Evolutionary conservation across 1,140 invertebrate species (phyloP).

Genomic region (Euschistus heros): DNA sequence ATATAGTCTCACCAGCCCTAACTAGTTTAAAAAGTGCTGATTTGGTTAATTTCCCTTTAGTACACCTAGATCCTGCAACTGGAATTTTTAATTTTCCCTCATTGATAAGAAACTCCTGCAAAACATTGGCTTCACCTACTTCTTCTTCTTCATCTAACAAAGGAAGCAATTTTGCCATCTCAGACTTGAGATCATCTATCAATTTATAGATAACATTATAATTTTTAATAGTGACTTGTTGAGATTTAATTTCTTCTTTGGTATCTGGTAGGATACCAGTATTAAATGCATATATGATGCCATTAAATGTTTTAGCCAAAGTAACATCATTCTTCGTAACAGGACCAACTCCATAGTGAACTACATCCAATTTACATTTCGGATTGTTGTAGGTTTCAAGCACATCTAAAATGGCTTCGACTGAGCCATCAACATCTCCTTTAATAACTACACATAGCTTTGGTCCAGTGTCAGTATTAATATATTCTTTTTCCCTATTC

Average conservation of each 20-base stretch:
- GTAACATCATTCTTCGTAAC: conserved; percentile 75
- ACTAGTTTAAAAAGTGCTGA: conserved; percentile 55
- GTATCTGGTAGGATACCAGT: conserved; percentile 45
- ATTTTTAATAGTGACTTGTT: conserved; percentile 48
- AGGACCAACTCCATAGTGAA: conserved; percentile 82
- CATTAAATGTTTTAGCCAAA: conserved; percentile 72
- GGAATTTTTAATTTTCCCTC: conserved; percentile 68
- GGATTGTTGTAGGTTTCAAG: conserved; percentile 75
- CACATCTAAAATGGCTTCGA: conserved; percentile 88
- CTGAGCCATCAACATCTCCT: conserved; percentile 76
- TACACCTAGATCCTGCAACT: conserved; percentile 80
- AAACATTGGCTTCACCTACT: conserved; percentile 72
- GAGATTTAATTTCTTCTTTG: conserved; percentile 39
- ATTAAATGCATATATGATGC: conserved; percentile 81
- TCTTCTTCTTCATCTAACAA: conserved; percentile 58
- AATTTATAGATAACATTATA: conserved; percentile 87
- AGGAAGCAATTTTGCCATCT: conserved; percentile 66
- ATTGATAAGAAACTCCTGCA: conserved; percentile 73
- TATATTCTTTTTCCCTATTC: conserved; percentile 42
- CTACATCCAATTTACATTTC: conserved; percentile 64
- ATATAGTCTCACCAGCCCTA: conserved; percentile 57
- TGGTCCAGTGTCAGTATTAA: conserved; percentile 38
- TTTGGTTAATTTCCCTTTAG: conserved; percentile 64
- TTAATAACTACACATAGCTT: conserved; percentile 41
- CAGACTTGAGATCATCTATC: conserved; percentile 74